Evolutionary conservation across 2,888 invertebrate genomes (phyloP), one percentile per base, ranked within the genome.

Genomic region (Balanococcus diminutus): DNA sequence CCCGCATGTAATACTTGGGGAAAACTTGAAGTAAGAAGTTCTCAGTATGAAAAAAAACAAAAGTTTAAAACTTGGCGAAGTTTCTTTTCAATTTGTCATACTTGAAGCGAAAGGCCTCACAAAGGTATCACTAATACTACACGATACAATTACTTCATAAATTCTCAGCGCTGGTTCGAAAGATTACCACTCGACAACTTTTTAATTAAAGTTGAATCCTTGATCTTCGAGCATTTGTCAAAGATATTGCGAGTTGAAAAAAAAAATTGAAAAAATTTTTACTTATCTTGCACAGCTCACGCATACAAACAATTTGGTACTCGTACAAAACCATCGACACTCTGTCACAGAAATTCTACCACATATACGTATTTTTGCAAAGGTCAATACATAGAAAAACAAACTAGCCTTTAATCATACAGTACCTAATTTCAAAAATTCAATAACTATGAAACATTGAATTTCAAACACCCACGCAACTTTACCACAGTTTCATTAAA

Each of bases 11-110:
- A 75, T 75, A 75, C 32, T 31, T 75, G 28, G 28, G 22, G 32
- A 75, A 75, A 75, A 75, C 75, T 75, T 36, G 32, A 32, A 32
- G 32, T 75, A 11, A 75, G 32, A 75, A 75, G 75, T 75, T 75
- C 32, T 75, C 9, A 32, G 25, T 32, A 32, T 32, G 14, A 14
- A 67, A 75, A 75, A 32, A 75, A 32, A 32, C n/a, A 75, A 32
- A 75, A 32, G 32, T 75, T 75, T n/a, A 14, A 31, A 31, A 31
- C 75, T 32, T 75, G 25, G 6, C 75, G 0, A 75, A 75, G 75
- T 75, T 75, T 75, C 75, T 75, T 75, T 75, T 75, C 32, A 75
- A 75, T 75, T 75, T 75, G 75, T 75, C 75, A 75, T 75, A 75
- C 75, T 75, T 32, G 31, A 75, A 75, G 75, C 32, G 75, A 75